Evolutionary conservation across 2,113 vertebrate species (phyloP).

Genomic region (Engraulis encrasicolus): DNA sequence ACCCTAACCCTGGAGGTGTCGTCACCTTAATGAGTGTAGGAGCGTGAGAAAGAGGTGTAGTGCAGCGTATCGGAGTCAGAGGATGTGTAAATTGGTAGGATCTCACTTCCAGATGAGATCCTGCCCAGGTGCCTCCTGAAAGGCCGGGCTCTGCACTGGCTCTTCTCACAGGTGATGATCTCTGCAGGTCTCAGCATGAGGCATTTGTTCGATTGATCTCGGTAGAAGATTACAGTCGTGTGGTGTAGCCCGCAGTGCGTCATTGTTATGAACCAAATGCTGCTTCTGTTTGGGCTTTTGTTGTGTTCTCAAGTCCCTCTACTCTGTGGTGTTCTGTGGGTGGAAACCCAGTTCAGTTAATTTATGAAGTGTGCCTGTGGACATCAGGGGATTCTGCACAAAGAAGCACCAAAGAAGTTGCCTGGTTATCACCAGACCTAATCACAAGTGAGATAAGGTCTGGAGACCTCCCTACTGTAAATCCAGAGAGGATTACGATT

Average conservation of each 20-base stretch:
- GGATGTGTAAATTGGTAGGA: neutral
- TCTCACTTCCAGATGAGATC: slow-evolving; percentile 17
- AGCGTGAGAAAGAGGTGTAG: neutral
- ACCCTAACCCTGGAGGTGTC: neutral
- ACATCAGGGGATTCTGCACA: neutral
- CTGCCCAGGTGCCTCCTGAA: neutral
- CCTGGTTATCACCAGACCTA: too few species aligned
- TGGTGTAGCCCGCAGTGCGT: neutral
- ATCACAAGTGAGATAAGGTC: too few species aligned
- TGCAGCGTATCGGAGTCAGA: neutral
- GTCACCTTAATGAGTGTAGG: neutral
- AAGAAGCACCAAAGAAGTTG: neutral
- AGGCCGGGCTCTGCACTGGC: neutral
- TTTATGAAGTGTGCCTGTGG: neutral
- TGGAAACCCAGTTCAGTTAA: neutral
- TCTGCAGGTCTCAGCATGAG: neutral
- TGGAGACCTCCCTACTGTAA: too few species aligned
- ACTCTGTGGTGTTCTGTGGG: neutral
- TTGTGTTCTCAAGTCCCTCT: neutral
- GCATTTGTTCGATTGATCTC: neutral
- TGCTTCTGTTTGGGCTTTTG: neutral
- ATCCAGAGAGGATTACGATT: too few species aligned
- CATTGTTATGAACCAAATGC: neutral
- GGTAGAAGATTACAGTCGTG: neutral
- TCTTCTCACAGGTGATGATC: neutral